A percentile compares a stretch with the other conserved stretches of the same genome.
These are phyloP conservation scores for Lepisosteus oculatus DNA, from an alignment of 2,113 vertebrate genomes.

Conservation along the genomic window DNA sequence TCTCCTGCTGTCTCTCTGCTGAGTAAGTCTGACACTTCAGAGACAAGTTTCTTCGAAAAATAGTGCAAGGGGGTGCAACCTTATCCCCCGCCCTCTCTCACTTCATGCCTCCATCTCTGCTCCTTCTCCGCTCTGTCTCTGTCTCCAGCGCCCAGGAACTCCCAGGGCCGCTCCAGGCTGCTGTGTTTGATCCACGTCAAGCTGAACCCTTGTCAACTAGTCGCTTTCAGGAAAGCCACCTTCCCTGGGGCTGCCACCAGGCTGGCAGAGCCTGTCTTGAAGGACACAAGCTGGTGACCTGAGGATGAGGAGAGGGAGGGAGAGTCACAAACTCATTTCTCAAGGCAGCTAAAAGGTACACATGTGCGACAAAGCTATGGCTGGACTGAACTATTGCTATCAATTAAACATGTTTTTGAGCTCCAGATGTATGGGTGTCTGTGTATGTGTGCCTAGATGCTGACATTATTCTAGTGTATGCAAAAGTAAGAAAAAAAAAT, in stretches of 20 bases:
- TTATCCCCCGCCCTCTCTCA: background rate
- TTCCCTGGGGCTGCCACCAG: slow-evolving; percentile 64
- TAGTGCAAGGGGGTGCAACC: background rate
- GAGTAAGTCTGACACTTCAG: background rate
- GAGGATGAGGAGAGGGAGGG: slow-evolving; percentile 21
- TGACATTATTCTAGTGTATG: too few species aligned
- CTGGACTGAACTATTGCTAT: too few species aligned
- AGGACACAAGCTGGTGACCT: slow-evolving; percentile 84
- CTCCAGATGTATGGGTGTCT: too few species aligned
- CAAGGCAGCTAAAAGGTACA: background rate
- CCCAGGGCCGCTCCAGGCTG: background rate
- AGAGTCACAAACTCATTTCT: background rate
- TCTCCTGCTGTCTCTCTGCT: background rate
- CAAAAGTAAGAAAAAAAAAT: too few species aligned
- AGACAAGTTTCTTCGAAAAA: background rate
- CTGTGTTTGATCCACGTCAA: background rate
- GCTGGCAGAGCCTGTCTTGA: slow-evolving; percentile 74
- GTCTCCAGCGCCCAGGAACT: background rate
- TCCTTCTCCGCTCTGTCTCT: background rate
- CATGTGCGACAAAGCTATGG: background rate
- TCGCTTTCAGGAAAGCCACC: slow-evolving; percentile 69
- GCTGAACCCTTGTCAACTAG: slow-evolving; percentile 21
- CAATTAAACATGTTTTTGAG: too few species aligned
- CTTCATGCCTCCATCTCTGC: background rate
- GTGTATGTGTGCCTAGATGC: too few species aligned